Evolutionary conservation across 64 coral and sea anemone species (phyloP), one percentile per base, ranked within the genome.

Genomic region (Astreopora myriophthalma): DNA sequence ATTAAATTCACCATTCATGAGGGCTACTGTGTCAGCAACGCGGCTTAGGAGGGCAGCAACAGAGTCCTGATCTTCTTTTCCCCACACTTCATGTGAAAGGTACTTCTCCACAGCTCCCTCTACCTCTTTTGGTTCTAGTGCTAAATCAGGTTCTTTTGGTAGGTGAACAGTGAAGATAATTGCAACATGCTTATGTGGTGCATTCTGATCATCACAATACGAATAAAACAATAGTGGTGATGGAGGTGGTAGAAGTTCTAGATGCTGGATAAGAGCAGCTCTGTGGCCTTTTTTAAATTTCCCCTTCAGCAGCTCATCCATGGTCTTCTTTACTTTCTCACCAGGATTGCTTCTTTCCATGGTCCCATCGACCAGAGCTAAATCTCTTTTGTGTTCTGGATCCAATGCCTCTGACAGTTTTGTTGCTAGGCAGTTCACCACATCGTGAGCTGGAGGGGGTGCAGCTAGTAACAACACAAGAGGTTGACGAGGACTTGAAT

Each of bases 151-250:
- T 8, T 80, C 92, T 32, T 32, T 32, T 42, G 91, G 95, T 24
- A 96, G 55, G 63, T 96, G 87, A 13, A 96, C 95, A 60, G 95
- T 96, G 76, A 96, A 96, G 29, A 96, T 74, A 2, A 96, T 38
- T 11, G 85, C 87, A 31, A 84, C 80, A 46, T 76, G 86, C 40
- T 96, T 96, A 34, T 67, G 64, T 3, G 64, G 87, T 40, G 95
- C 95, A 80, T 94, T 90, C 61, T 96, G 89, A 55, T 96, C 90
- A 34, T 96, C 91, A 55, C 91, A 96, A 42, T 90, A 94, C 1
- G 91, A 86, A 28, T 96, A 90, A 38, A 94, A 96, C 35, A 96
- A 70, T 19, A 93, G 36, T 6, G 86, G 91, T 30, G 95, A 96
- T 57, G 91, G 95, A 17, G 91, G 81, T 0, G 95, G 95, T 0